phyloP scores from a whole-genome alignment of 1,140 invertebrate genomes.

The Apis laboriosa region DNA sequence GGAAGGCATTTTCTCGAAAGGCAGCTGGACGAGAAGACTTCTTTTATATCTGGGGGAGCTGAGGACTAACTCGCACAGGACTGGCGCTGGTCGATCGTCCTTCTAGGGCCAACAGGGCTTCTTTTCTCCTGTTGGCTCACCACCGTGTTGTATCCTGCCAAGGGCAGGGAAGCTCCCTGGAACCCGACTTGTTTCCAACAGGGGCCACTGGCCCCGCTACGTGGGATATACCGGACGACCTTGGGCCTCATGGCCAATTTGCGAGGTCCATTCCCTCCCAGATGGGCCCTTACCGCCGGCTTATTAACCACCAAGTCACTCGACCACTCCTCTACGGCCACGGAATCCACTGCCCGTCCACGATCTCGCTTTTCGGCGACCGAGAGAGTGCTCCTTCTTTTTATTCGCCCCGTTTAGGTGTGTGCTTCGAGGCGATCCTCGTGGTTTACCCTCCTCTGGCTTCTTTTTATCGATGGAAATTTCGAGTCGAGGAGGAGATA shows the following conservation, averaged over 20 bases:
- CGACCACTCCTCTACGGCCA: background rate
- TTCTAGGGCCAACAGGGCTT: constrained; percentile 55
- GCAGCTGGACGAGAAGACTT: background rate
- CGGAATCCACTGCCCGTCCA: background rate
- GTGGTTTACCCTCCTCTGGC: background rate
- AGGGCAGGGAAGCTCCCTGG: constrained; percentile 59
- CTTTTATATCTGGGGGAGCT: constrained; percentile 15
- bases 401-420: no score
- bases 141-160: constrained; percentile 43
- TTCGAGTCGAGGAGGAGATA: background rate
- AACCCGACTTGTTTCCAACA: constrained; percentile 63
- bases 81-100: constrained; percentile 30
- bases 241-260: constrained; percentile 80
- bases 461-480: background rate
- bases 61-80: constrained; percentile 4
- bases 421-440: background rate
- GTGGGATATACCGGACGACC: constrained; percentile 78
- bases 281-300: constrained; percentile 69
- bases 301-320: constrained; percentile 62
- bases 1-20: constrained; percentile 16
- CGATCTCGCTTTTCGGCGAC: constrained; percentile 17
- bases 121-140: constrained; percentile 48
- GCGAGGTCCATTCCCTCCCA: constrained; percentile 72
- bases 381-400: background rate
- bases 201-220: constrained; percentile 78